A percentile compares a stretch with the other conserved stretches of the same genome.
These are phyloP conservation scores for Helleia helle DNA, from an alignment of 2,888 invertebrate species.

Conservation along the genomic window DNA sequence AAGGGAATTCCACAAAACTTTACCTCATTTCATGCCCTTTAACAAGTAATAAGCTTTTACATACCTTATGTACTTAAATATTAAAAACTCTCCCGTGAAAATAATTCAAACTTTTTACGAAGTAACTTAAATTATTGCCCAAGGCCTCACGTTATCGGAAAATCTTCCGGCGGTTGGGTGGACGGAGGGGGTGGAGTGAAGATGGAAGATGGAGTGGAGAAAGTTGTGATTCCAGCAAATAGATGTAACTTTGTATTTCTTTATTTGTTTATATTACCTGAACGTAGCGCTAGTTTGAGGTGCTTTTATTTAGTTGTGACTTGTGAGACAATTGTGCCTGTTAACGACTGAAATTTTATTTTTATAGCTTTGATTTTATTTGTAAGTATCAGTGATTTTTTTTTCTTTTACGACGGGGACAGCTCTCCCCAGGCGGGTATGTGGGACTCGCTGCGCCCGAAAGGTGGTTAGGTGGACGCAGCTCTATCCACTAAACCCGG, in stretches of 20 bases:
- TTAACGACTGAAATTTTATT: no score
- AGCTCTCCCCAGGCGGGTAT: no score
- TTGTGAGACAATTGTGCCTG: no score
- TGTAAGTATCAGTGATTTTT: neutral
- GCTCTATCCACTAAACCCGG: no score
- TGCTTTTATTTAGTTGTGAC: neutral
- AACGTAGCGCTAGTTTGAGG: neutral
- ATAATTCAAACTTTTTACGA: slow-evolving; percentile 18
- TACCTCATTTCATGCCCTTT: neutral
- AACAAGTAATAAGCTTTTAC: neutral
- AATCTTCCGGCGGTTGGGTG: slow-evolving; percentile 13
- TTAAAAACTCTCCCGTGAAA: slow-evolving; percentile 17
- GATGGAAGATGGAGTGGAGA: slow-evolving; percentile 10
- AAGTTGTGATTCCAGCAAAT: slow-evolving; percentile 11
- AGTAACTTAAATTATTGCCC: slow-evolving; percentile 25
- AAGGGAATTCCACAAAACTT: no score
- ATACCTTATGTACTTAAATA: slow-evolving; percentile 11
- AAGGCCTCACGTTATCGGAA: slow-evolving; percentile 21
- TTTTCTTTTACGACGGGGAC: no score
- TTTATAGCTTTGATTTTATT: neutral
- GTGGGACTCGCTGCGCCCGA: no score
- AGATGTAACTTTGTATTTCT: slow-evolving; percentile 8
- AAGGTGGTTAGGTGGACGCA: no score
- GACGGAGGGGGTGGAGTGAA: neutral
- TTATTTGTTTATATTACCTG: slow-evolving; percentile 4